Conservation (phyloP, 2,888 invertebrate species). For the Eumerus sabulonum region DNA sequence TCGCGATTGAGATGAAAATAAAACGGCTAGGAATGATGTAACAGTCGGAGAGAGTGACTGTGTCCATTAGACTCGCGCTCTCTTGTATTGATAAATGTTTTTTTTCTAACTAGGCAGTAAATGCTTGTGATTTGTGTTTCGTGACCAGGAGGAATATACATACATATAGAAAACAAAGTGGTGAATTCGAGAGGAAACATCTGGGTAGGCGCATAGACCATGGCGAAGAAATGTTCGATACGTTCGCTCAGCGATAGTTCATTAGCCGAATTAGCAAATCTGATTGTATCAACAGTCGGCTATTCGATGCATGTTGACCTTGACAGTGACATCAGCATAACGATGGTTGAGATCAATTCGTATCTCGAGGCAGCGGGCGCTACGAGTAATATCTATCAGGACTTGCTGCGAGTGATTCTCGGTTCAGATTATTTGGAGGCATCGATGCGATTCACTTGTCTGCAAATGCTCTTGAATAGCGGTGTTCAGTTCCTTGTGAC, state of each 20-base stretch:
- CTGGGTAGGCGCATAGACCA: conserved; percentile 71
- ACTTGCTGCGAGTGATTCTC: conserved; percentile 83
- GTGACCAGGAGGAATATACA: background rate
- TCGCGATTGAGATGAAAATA: conserved; percentile 35
- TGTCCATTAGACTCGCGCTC: conserved; percentile 5
- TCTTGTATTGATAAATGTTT: conserved; percentile 21
- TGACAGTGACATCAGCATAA: conserved; percentile 81
- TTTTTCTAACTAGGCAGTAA: conserved; percentile 15
- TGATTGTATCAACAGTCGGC: conserved; percentile 82
- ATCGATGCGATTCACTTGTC: conserved; percentile 83
- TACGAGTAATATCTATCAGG: conserved; percentile 85
- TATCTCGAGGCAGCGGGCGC: conserved; percentile 83
- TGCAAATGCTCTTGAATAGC: conserved; percentile 83
- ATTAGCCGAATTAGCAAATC: conserved; percentile 82
- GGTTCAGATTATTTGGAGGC: conserved; percentile 85
- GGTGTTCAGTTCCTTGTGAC: conserved; percentile 84
- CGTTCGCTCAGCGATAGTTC: conserved; percentile 82
- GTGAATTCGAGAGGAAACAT: too few relatives aligned
- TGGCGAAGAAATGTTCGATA: conserved; percentile 84
- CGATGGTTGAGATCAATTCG: conserved; percentile 82
- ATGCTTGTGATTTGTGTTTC: conserved; percentile 17
- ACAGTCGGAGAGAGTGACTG: conserved; percentile 42
- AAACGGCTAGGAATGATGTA: conserved; percentile 52
- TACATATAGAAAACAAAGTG: conserved; percentile 20
- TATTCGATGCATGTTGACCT: conserved; percentile 81